phyloP scores from a whole-genome alignment of 2,113 vertebrate species.

The Poeciliopsis retropinna region DNA sequence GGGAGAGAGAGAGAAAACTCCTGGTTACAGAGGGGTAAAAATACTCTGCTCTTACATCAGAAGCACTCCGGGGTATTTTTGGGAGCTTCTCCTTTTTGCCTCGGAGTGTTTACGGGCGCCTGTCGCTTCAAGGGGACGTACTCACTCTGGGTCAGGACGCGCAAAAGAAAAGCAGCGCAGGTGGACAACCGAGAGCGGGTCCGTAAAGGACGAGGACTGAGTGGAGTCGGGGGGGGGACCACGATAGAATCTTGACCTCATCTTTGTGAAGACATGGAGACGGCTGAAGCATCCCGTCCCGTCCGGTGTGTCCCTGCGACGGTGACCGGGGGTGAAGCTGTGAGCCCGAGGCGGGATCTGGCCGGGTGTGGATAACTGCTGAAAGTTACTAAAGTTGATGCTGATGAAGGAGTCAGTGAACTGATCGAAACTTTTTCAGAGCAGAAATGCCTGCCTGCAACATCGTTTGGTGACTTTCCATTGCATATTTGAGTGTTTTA shows the following conservation, averaged over 20 bases:
- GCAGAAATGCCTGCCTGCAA: slow-evolving; percentile 11
- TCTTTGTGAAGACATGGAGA: slow-evolving; percentile 69
- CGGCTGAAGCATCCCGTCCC: slow-evolving; percentile 38
- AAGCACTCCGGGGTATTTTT: slow-evolving; percentile 73
- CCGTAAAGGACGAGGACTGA: not conserved
- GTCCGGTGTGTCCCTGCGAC: slow-evolving; percentile 8
- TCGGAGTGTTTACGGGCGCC: not conserved
- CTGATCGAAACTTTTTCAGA: not conserved
- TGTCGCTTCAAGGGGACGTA: not conserved
- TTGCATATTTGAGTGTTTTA: slow-evolving; percentile 8
- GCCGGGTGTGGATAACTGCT: slow-evolving; percentile 63
- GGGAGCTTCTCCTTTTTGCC: slow-evolving; percentile 65
- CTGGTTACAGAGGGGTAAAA: slow-evolving; percentile 76
- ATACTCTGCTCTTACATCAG: slow-evolving; percentile 77
- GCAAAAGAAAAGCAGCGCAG: not conserved
- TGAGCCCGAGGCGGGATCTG: slow-evolving; percentile 57
- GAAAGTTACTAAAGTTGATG: slow-evolving; percentile 11
- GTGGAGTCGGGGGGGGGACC: not conserved
- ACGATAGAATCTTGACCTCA: slow-evolving; percentile 72
- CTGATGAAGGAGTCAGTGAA: slow-evolving; percentile 17
- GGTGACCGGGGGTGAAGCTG: slow-evolving; percentile 29
- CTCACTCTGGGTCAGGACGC: slow-evolving; percentile 2
- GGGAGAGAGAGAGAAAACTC: slow-evolving; percentile 23
- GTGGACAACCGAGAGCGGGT: not conserved
- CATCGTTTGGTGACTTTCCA: not conserved